A percentile compares a stretch with the other conserved stretches of the same genome.
These are phyloP conservation scores for Litoditis marina DNA, from an alignment of 2,888 invertebrate species.

Conservation along the genomic window DNA sequence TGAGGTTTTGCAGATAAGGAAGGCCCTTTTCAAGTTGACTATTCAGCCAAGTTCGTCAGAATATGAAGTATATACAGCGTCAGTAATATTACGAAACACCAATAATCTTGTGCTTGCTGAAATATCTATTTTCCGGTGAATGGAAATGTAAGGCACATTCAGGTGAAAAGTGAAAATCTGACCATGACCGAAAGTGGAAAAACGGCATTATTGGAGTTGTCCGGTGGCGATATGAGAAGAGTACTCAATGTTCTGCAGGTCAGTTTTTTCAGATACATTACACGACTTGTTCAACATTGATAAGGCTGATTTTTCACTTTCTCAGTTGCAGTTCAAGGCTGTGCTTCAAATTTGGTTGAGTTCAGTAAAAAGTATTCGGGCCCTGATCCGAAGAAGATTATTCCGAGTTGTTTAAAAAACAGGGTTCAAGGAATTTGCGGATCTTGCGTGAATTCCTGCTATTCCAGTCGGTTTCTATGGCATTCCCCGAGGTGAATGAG, in stretches of 20 bases:
- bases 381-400: no score
- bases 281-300: no score
- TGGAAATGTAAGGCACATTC: no score
- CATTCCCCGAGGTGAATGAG: conserved; percentile 82
- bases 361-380: neutral
- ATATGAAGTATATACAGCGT: no score
- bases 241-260: conserved; percentile 88
- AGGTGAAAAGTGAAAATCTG: conserved; percentile 63
- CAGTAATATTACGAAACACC: no score
- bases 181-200: conserved; percentile 77
- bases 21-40: no score
- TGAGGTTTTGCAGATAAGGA: no score
- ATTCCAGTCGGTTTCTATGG: conserved; percentile 80
- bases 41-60: neutral
- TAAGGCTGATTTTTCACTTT: no score
- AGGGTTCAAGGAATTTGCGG: no score
- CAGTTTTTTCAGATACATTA: neutral
- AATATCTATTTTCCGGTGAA: no score
- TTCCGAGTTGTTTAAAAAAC: no score
- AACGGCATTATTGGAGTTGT: conserved; percentile 80
- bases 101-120: no score
- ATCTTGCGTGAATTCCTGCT: neutral
- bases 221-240: conserved; percentile 95
- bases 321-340: neutral
- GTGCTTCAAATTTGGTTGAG: neutral